Conservation (phyloP, 2,113 vertebrate genomes). For the Pampusana beccarii region DNA sequence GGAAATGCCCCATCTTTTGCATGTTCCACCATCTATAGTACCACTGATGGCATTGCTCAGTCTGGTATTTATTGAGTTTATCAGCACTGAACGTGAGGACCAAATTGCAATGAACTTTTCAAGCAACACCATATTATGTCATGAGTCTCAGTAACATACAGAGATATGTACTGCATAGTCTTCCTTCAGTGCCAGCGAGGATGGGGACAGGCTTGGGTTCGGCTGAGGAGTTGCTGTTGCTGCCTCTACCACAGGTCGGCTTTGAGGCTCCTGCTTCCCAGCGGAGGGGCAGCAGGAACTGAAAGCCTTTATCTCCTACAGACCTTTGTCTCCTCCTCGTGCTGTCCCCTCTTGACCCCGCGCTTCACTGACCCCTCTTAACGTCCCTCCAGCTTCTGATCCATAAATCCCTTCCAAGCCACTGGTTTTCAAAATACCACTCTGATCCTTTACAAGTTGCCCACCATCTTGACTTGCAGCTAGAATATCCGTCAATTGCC, state of each 20-base stretch:
- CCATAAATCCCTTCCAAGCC: neutral
- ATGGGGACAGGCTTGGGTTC: neutral
- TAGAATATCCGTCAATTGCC: neutral
- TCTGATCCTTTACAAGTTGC: neutral
- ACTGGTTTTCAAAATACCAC: neutral
- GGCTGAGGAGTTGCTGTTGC: neutral
- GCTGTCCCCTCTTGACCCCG: neutral
- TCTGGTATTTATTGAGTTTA: neutral
- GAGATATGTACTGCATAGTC: neutral
- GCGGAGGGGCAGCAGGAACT: neutral
- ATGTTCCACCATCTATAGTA: neutral
- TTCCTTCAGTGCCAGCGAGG: neutral
- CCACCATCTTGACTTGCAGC: neutral
- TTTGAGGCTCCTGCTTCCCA: accelerated
- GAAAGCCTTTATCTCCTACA: neutral
- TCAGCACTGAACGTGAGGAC: neutral
- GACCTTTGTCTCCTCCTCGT: neutral
- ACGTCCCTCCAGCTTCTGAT: neutral
- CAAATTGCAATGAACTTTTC: neutral
- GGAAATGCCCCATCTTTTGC: neutral
- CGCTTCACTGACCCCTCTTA: neutral
- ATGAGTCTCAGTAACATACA: neutral
- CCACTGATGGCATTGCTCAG: neutral
- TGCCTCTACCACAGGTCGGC: neutral
- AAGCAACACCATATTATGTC: neutral